Evolutionary conservation across 1,140 invertebrate species (phyloP).

Genomic region (Vanessa atalanta): DNA sequence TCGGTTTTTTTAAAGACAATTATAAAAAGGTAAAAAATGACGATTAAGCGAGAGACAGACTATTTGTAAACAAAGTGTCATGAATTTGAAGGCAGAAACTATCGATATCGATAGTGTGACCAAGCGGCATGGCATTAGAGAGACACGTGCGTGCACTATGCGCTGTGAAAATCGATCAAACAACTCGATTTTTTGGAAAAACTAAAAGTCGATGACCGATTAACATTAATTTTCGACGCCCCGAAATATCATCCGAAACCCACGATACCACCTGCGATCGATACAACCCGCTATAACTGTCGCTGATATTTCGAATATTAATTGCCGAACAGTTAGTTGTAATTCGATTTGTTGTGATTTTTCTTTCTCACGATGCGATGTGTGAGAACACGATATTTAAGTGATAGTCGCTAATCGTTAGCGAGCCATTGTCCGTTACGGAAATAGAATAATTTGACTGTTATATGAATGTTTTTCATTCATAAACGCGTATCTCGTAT

Average conservation of each 20-base stretch:
- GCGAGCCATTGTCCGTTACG: constrained; percentile 34
- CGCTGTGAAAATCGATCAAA: constrained; percentile 74
- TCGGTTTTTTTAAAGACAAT: too few species aligned
- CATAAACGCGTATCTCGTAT: constrained; percentile 9
- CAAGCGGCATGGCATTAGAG: constrained; percentile 44
- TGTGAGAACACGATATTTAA: constrained; percentile 60
- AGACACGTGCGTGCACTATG: constrained; percentile 76
- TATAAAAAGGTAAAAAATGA: not conserved
- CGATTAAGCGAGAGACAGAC: not conserved
- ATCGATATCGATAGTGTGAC: constrained; percentile 46
- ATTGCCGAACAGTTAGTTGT: constrained; percentile 70
- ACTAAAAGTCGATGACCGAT: constrained; percentile 64
- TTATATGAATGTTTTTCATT: constrained; percentile 31
- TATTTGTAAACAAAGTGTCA: constrained; percentile 47
- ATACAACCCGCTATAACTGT: constrained; percentile 69
- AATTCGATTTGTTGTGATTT: constrained; percentile 67
- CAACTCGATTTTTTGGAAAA: constrained; percentile 67
- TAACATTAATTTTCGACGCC: constrained; percentile 63
- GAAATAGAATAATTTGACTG: constrained; percentile 31
- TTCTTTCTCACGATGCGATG: constrained; percentile 70
- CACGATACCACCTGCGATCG: constrained; percentile 69
- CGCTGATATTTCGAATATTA: constrained; percentile 64
- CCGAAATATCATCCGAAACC: constrained; percentile 61
- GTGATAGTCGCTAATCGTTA: constrained; percentile 33
- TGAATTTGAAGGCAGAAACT: constrained; percentile 5